phyloP scores from a whole-genome alignment of 2,888 invertebrate genomes.

The Lamellibrachia satsuma region DNA sequence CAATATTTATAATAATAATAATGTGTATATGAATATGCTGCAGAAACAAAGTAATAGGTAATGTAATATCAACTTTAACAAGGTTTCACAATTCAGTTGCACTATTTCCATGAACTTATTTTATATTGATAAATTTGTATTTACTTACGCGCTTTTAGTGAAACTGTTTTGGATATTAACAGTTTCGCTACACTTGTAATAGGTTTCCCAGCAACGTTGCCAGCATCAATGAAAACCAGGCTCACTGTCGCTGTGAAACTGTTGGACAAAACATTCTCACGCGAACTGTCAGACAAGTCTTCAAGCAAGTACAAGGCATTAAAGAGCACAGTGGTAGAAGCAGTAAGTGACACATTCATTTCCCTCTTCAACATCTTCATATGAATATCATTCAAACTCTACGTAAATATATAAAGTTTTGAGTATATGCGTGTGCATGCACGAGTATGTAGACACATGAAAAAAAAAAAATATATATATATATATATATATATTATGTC shows the following conservation, averaged over 20 bases:
- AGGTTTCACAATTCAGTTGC: no score
- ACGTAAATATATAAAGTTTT: not conserved
- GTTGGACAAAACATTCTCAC: not conserved
- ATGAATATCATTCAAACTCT: not conserved
- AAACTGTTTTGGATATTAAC: not conserved
- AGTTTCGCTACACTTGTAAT: not conserved
- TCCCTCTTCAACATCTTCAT: not conserved
- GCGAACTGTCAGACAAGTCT: not conserved
- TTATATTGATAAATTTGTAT: no score
- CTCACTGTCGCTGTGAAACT: not conserved
- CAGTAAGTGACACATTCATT: not conserved
- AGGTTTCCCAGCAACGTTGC: not conserved
- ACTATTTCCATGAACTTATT: no score
- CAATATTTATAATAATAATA: not conserved
- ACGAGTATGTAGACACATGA: not conserved
- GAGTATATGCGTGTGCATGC: not conserved
- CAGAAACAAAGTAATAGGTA: no score
- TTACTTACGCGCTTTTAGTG: no score
- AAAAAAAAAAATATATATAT: not conserved
- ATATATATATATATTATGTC: not conserved
- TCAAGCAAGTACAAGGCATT: conserved; percentile 1
- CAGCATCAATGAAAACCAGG: not conserved
- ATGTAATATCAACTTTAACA: no score
- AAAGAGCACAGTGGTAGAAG: not conserved
- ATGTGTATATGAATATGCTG: not conserved